These are phyloP conservation scores for Cariama cristata DNA, from an alignment of 2,113 vertebrate species.

Conservation along the genomic window DNA sequence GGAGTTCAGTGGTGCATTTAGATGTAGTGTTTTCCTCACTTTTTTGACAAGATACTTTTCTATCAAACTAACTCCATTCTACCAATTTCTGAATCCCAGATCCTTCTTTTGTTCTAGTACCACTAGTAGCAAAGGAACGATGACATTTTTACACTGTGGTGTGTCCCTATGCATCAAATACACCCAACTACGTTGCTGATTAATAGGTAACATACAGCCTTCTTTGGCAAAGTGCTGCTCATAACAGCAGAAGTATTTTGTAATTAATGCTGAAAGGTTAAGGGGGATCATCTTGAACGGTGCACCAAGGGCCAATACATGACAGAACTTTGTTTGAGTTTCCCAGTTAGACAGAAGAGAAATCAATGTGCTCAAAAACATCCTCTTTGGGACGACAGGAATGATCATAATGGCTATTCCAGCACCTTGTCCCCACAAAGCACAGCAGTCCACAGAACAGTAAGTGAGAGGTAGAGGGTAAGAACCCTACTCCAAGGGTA, in stretches of 20 bases:
- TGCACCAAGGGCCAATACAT: not conserved
- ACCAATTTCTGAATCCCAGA: not conserved
- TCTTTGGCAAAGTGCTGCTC: not conserved
- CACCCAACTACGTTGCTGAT: not conserved
- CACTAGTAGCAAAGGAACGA: rapidly evolving
- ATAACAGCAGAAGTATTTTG: not conserved
- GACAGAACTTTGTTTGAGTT: not conserved
- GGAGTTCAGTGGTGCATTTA: not conserved
- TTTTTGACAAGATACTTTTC: not conserved
- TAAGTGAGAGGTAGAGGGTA: not conserved
- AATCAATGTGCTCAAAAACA: not conserved
- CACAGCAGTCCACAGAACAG: not conserved
- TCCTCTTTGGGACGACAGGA: not conserved
- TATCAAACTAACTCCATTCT: not conserved
- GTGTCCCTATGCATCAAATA: not conserved
- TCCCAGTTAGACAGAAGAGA: not conserved
- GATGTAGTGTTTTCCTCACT: not conserved
- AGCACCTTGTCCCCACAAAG: not conserved
- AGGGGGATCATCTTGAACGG: not conserved
- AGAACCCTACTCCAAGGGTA: not conserved
- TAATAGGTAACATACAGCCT: not conserved
- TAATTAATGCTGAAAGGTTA: not conserved
- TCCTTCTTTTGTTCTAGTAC: not conserved
- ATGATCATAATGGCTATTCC: not conserved
- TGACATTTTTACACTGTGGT: not conserved